These are phyloP conservation scores for Anguilla anguilla DNA, from an alignment of 2,797 vertebrate genomes.

Conservation along the genomic window DNA sequence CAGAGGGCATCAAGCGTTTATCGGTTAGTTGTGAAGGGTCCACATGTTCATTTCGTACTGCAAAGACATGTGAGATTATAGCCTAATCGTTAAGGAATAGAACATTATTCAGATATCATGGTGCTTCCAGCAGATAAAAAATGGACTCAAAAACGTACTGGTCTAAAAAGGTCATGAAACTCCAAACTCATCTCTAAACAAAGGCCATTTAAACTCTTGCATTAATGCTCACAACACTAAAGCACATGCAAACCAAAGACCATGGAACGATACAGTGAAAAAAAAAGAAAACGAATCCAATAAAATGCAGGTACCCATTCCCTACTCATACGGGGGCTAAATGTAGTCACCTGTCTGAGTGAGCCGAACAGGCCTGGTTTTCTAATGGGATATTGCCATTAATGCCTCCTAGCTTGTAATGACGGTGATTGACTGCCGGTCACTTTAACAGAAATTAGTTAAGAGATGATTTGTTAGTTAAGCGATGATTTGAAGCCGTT, in stretches of 20 bases:
- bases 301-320: not conserved
- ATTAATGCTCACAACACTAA: conserved; percentile 36
- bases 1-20: not conserved
- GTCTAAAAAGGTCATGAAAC: conserved; percentile 28
- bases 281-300: not conserved
- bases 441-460: conserved; percentile 17
- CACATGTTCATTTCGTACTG: not conserved
- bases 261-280: not conserved
- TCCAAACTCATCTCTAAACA: conserved; percentile 33
- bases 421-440: not conserved
- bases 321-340: not conserved
- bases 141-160: conserved; percentile 4
- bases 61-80: too few species aligned
- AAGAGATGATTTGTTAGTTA: not conserved
- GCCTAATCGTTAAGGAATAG: not conserved
- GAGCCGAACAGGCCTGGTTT: not conserved
- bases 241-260: conserved; percentile 21
- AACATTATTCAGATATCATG: not conserved
- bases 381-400: not conserved
- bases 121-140: not conserved
- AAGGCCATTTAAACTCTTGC: conserved; percentile 35
- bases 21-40: not conserved
- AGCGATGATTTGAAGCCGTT: not conserved
- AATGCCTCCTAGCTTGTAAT: not conserved
- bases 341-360: not conserved